These are phyloP conservation scores for Puffinus mauretanicus DNA, from an alignment of 2,113 vertebrate genomes.

Conservation along the genomic window DNA sequence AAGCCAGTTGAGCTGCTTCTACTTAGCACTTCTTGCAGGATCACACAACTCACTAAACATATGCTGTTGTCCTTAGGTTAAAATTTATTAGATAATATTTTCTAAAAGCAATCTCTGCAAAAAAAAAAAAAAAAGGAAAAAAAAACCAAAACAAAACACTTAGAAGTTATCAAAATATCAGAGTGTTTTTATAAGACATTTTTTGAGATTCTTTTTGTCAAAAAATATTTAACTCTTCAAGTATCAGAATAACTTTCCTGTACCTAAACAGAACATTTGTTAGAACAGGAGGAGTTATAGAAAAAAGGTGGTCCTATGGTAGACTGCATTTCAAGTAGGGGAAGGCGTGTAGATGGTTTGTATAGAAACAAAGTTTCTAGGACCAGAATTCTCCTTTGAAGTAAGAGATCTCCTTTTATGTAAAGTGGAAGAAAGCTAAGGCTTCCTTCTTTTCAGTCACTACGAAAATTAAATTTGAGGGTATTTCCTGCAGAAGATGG, in stretches of 20 bases:
- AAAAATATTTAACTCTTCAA: not conserved
- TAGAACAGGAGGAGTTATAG: not conserved
- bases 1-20: not conserved
- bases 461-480: not conserved
- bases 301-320: not conserved
- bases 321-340: not conserved
- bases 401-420: not conserved
- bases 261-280: not conserved
- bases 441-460: not conserved
- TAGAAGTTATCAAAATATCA: not conserved
- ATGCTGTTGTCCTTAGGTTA: not conserved
- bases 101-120: not conserved
- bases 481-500: not conserved
- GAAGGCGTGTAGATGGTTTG: not conserved
- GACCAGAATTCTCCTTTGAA: not conserved
- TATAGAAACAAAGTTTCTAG: not conserved
- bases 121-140: not conserved
- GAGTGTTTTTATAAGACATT: not conserved
- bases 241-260: not conserved
- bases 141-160: fast-evolving
- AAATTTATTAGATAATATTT: not conserved
- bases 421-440: not conserved
- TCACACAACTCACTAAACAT: not conserved
- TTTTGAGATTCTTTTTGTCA: not conserved
- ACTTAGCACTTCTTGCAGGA: not conserved